Evolutionary conservation across 2,888 invertebrate genomes (phyloP), one percentile per base, ranked within the genome.

Genomic region (Itoplectis maculator): DNA sequence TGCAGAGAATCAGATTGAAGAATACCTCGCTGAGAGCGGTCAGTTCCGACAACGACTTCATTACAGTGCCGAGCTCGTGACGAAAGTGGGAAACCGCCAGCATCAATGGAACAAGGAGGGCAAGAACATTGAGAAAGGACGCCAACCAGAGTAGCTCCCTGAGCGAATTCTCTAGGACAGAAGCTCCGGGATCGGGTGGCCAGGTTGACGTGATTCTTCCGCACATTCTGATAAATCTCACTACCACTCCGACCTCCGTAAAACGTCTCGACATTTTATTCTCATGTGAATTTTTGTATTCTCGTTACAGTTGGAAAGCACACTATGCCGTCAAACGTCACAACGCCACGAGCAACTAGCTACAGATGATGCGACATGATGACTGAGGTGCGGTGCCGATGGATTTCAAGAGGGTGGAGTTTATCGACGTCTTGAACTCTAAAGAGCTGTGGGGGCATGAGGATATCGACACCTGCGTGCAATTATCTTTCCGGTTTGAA

Each of bases 31-130:
- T 63, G 0, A 88, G 40, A 0, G 89, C 88, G 2, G 86, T 88
- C 4, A 88, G 79, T 84, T 90, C 90, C 0, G 90, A 89, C 18
- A 90, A 35, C 1, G 88, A 76, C 78, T 88, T 89, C 84, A 87
- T 89, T 23, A 88, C 42, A 0, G 65, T n/a, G 37, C 78, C 81
- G 9, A 87, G 23, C 8, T 89, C 85, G 9, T 80, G 13, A 18
- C 85, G 81, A 72, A 85, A 87, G 56, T 88, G 80, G 81, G 86
- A 87, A 75, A 86, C 86, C 8, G 85, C 87, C 0, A 88, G 45
- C 13, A 83, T 18, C 4, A 90, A 69, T 11, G 89, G 88, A 70
- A 88, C 69, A 4, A 89, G 29, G 9, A 89, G 79, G 5, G 54
- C 70, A 8, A 83, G 20, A 0, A 79, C 84, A 76, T 88, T 89